Percentiles rank a stretch among this genome's conserved stretches.
These are phyloP conservation scores for Bubo blakistoni DNA, from an alignment of 2,113 vertebrate genomes.

Conservation along the genomic window DNA sequence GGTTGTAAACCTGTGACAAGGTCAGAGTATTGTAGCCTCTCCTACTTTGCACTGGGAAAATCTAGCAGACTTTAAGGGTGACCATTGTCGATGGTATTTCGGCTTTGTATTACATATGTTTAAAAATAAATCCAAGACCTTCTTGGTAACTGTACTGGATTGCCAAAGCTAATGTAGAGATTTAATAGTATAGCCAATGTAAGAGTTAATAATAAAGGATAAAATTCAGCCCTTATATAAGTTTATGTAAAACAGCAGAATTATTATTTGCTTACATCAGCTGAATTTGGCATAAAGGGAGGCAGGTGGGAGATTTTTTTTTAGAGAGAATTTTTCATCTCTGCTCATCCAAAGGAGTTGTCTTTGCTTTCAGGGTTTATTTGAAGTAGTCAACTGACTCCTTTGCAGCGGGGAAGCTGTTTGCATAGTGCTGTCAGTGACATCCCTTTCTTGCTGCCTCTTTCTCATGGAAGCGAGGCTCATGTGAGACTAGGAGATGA, in stretches of 20 bases:
- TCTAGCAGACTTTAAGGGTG: background rate
- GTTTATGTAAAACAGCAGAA: background rate
- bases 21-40: background rate
- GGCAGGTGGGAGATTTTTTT: background rate
- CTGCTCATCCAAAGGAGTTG: background rate
- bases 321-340: background rate
- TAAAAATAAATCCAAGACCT: background rate
- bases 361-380: background rate
- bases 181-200: background rate
- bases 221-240: background rate
- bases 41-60: background rate
- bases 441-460: background rate
- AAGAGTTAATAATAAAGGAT: background rate
- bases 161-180: background rate
- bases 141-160: background rate
- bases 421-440: background rate
- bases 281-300: background rate
- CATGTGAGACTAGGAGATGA: background rate
- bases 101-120: background rate
- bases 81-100: rapidly evolving
- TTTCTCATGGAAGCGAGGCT: background rate
- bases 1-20: background rate
- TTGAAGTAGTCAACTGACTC: background rate
- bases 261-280: background rate
- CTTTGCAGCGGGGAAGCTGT: background rate